phyloP scores from a whole-genome alignment of 2,113 vertebrate species.

The Nycticebus coucang region DNA sequence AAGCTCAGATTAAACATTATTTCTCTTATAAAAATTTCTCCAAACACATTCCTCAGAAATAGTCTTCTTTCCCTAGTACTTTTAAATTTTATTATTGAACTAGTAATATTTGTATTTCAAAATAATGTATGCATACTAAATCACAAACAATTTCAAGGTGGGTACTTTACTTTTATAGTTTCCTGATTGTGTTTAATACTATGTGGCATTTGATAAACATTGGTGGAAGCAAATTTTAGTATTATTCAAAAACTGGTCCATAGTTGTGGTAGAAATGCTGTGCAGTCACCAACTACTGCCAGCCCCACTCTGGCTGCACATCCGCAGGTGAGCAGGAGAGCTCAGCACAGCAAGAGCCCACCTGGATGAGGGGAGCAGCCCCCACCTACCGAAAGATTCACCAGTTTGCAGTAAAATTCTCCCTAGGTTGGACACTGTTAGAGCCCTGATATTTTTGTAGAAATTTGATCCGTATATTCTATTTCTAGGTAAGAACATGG shows the following conservation, averaged over 20 bases:
- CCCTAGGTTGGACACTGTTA: not conserved
- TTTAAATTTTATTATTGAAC: constrained; percentile 23
- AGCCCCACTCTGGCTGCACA: not conserved
- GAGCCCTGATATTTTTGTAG: not conserved
- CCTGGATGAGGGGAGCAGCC: not conserved
- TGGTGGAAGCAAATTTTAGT: not conserved
- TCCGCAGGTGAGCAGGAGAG: not conserved
- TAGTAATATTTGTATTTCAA: not conserved
- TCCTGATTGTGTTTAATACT: not conserved
- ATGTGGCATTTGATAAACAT: constrained; percentile 1
- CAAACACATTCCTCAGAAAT: not conserved
- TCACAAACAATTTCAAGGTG: not conserved
- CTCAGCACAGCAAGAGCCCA: not conserved
- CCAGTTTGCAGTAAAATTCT: not conserved
- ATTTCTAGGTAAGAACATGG: constrained; percentile 3
- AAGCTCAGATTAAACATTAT: not conserved
- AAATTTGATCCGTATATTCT: not conserved
- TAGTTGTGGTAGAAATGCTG: not conserved
- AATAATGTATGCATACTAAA: constrained; percentile 3
- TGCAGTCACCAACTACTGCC: not conserved
- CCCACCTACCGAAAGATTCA: not conserved
- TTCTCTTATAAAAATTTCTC: not conserved
- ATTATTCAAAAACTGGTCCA: not conserved
- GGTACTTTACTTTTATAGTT: not conserved
- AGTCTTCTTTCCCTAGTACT: not conserved